These are phyloP conservation scores for Lutjanus erythropterus DNA, from an alignment of 2,113 vertebrate species.

Conservation along the genomic window DNA sequence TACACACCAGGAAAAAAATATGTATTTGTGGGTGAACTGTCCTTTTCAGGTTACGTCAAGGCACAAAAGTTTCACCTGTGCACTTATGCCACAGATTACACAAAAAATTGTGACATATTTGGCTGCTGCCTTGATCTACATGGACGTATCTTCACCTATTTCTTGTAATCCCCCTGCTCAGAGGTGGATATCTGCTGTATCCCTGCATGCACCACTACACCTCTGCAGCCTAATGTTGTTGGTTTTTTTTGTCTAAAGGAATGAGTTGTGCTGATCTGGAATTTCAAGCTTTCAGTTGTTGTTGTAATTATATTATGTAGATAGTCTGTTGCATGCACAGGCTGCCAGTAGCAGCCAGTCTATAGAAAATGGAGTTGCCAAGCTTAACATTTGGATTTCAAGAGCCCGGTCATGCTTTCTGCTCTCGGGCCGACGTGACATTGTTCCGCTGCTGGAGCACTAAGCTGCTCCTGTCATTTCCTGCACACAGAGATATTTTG, in stretches of 20 bases:
- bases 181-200: conserved; percentile 6
- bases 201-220: background rate
- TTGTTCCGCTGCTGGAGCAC: conserved; percentile 15
- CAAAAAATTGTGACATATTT: background rate
- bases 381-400: conserved; percentile 25
- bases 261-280: background rate
- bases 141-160: background rate
- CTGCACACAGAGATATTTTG: background rate
- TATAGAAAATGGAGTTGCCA: conserved; percentile 26
- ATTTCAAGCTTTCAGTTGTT: background rate
- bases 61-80: conserved; percentile 6
- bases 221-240: background rate
- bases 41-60: conserved; percentile 1
- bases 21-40: too few species aligned
- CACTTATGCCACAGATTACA: background rate
- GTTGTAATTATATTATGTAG: conserved; percentile 14
- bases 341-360: conserved; percentile 4
- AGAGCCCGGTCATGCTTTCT: conserved; percentile 22
- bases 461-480: conserved; percentile 3
- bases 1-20: too few species aligned
- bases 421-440: conserved; percentile 7
- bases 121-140: conserved; percentile 2
- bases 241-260: background rate
- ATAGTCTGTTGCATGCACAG: background rate
- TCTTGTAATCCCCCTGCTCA: background rate